Base-by-base conservation (phyloP, 2,113 vertebrate species). In the Empidonax alnorum region DNA sequence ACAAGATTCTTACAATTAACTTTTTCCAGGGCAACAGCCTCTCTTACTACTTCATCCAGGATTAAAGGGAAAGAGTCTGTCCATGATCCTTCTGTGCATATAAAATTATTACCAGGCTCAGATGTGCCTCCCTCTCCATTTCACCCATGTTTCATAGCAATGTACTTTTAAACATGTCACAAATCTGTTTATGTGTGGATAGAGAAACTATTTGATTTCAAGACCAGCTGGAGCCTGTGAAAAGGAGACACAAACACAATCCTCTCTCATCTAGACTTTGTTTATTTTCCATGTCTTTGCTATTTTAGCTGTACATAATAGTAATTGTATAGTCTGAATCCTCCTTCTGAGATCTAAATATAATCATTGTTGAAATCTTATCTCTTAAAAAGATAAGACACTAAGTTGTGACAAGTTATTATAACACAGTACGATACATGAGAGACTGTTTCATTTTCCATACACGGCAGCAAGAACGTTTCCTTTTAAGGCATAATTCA, bases 401-500 rank as follows among this genome's bases (percentile, higher is more conserved):
- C 12, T 30, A 31, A 49, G 58, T 55, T 68, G 28, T 17, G 42
- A 21, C 39, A 79, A 83, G 62, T 68, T 79, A 23, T 90, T 85
- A 44, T 41, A 93, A 59, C 53, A 56, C 7, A 68, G 44, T 28
- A 65, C 44, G 61, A n/a, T 35, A 31, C 62, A 22, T 7, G 24
- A 74, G 61, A 71, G 44, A 15, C 19, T 25, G 7, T 35, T 77
- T 46, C 14, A n/a, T 78, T 85, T 91, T 67, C 44, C 44, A 42
- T 18, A 31, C 16, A 44, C 31, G 44, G 41, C 81, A 82, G 71
- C 55, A 79, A 71, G 35, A 94, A 65, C 7, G 0, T 8, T 63
- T 74, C 87, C 65, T 95, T 96, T 89, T 87, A 84, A 93, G 78
- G 81, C 22, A 62, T 78, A 74, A 87, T 62, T 77, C 55, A 75